Evolutionary conservation across 2,113 vertebrate genomes (phyloP).

Genomic region (Erythrolamprus reginae): DNA sequence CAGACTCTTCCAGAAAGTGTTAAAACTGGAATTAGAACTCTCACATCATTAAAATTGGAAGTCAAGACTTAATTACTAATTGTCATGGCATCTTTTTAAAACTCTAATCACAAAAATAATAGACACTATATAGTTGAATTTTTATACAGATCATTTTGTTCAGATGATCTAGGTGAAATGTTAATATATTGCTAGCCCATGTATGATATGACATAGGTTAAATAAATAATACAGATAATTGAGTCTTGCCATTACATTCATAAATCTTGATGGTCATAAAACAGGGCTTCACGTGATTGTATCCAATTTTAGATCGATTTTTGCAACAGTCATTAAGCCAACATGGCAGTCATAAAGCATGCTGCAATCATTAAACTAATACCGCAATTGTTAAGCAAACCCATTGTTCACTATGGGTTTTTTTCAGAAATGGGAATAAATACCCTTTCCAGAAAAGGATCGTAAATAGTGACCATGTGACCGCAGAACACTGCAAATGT

Average conservation of each 20-base stretch:
- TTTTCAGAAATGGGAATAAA: too few species aligned
- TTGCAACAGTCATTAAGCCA: too few species aligned
- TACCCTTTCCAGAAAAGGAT: too few species aligned
- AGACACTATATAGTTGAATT: background rate
- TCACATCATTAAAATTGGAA: background rate
- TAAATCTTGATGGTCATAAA: background rate
- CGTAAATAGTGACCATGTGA: too few species aligned
- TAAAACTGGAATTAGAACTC: background rate
- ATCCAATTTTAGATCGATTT: too few species aligned
- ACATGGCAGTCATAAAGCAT: too few species aligned
- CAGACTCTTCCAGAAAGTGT: background rate
- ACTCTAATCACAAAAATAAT: background rate
- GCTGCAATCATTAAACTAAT: too few species aligned
- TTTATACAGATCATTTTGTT: background rate
- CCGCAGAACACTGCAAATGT: too few species aligned
- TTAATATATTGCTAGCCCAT: background rate
- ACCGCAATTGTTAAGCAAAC: too few species aligned
- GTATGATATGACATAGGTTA: background rate
- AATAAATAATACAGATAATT: background rate
- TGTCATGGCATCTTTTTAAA: background rate
- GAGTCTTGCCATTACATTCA: background rate
- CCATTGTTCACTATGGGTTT: too few species aligned
- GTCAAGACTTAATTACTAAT: background rate
- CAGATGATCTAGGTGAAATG: background rate
- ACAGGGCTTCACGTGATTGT: background rate